A percentile compares a stretch with the other conserved stretches of the same genome.
Conservation (phyloP, 2,113 vertebrate genomes). For the Caranx ignobilis region DNA sequence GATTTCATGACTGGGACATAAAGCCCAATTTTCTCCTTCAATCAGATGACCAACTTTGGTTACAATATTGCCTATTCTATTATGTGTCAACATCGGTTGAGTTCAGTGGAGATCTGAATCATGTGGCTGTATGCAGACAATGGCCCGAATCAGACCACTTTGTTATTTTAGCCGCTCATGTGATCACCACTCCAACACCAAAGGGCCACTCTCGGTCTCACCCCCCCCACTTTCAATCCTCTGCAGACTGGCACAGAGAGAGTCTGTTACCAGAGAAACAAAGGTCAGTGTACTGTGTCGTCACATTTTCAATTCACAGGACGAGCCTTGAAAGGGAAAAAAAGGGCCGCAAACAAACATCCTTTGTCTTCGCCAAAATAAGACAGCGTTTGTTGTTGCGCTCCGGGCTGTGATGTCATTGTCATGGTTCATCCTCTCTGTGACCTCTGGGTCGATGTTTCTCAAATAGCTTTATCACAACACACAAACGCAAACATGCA, state of each 20-base stretch:
- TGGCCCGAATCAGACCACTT: slow-evolving; percentile 58
- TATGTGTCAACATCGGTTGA: slow-evolving; percentile 17
- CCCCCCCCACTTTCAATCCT: slow-evolving; percentile 19
- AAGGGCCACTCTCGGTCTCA: slow-evolving; percentile 44
- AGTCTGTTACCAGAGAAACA: slow-evolving; percentile 78
- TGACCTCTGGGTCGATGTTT: slow-evolving; percentile 51
- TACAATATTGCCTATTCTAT: slow-evolving; percentile 30
- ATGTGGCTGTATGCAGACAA: slow-evolving; percentile 54
- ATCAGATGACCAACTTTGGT: slow-evolving; percentile 49
- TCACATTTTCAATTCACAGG: slow-evolving; percentile 77
- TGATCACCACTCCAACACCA: slow-evolving; percentile 72
- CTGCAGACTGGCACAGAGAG: slow-evolving; percentile 67
- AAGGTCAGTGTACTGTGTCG: slow-evolving; percentile 77
- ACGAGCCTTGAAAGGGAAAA: slow-evolving; percentile 60
- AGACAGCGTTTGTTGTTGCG: slow-evolving; percentile 72
- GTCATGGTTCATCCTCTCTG: slow-evolving; percentile 56
- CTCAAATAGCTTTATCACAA: slow-evolving; percentile 56
- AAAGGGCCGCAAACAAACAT: slow-evolving; percentile 65
- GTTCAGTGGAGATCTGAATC: slow-evolving; percentile 47
- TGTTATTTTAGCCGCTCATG: slow-evolving; percentile 78
- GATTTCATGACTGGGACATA: slow-evolving; percentile 16
- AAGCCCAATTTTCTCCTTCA: slow-evolving; percentile 5
- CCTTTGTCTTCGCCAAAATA: slow-evolving; percentile 78
- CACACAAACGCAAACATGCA: slow-evolving; percentile 35
- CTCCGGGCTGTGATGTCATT: slow-evolving; percentile 73